Conservation (phyloP, 92 coral and sea anemone species). For the Montipora capitata region DNA sequence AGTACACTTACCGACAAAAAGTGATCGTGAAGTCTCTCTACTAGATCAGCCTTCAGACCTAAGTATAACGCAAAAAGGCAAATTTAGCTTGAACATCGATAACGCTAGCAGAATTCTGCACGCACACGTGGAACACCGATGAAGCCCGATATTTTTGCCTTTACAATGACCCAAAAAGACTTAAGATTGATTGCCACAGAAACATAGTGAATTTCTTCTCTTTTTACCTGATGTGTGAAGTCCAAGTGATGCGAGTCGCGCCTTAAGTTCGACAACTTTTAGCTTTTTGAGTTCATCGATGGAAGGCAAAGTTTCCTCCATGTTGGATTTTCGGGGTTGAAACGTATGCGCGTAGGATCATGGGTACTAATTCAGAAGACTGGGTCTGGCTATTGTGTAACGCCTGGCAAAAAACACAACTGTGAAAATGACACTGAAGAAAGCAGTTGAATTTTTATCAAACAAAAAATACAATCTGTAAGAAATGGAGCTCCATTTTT, state of each 20-base stretch:
- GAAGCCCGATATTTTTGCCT: not conserved
- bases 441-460: too few species aligned
- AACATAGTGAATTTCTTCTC: not conserved
- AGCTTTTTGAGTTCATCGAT: slow-evolving; percentile 86
- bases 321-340: slow-evolving; percentile 75
- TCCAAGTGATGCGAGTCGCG: slow-evolving; percentile 86
- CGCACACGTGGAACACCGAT: not conserved
- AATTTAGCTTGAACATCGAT: not conserved
- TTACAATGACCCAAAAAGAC: not conserved
- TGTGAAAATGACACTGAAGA: too few species aligned
- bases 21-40: slow-evolving; percentile 82
- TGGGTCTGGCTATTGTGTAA: not conserved
- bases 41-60: slow-evolving; percentile 97
- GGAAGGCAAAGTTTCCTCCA: slow-evolving; percentile 85
- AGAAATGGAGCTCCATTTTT: slow-evolving; percentile 88
- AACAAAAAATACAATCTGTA: not conserved
- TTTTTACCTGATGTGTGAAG: slow-evolving; percentile 88
- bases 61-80: not conserved
- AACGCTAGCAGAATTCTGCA: not conserved
- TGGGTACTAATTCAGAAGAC: not conserved
- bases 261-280: slow-evolving; percentile 93
- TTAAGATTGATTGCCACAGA: not conserved
- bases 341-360: slow-evolving; percentile 35
- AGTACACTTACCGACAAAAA: slow-evolving; percentile 80
- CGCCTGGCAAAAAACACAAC: not conserved